Conservation (phyloP, 2,113 vertebrate species). For the Pithys albifrons region DNA sequence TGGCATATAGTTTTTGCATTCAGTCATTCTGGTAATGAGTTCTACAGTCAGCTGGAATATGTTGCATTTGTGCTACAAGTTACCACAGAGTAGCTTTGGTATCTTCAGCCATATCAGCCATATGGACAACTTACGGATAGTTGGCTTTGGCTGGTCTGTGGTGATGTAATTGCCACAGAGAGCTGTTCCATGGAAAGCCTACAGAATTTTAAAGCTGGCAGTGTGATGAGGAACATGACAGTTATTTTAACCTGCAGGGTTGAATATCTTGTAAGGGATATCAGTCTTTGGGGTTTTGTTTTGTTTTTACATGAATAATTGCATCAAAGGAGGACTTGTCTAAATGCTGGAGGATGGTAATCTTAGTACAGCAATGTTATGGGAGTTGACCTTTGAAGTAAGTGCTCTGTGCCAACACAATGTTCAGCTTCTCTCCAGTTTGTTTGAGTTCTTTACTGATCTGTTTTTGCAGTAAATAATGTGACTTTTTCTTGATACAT, state of each 20-base stretch:
- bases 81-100: neutral
- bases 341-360: neutral
- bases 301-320: neutral
- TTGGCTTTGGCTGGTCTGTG: neutral
- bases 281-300: neutral
- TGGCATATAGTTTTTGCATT: neutral
- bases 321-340: neutral
- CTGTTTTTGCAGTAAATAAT: neutral
- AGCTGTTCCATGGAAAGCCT: neutral
- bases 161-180: neutral
- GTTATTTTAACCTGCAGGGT: neutral
- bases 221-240: neutral
- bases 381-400: neutral
- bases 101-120: accelerated
- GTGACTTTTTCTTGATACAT: neutral
- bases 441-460: neutral
- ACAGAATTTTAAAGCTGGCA: neutral
- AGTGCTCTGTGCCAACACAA: neutral
- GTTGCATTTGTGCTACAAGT: neutral
- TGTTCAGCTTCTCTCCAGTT: neutral
- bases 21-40: neutral
- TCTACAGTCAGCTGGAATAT: neutral
- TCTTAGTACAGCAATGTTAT: neutral
- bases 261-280: neutral
- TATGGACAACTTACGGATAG: neutral